phyloP scores from a whole-genome alignment of 2,888 invertebrate genomes.

The Patella caerulea region DNA sequence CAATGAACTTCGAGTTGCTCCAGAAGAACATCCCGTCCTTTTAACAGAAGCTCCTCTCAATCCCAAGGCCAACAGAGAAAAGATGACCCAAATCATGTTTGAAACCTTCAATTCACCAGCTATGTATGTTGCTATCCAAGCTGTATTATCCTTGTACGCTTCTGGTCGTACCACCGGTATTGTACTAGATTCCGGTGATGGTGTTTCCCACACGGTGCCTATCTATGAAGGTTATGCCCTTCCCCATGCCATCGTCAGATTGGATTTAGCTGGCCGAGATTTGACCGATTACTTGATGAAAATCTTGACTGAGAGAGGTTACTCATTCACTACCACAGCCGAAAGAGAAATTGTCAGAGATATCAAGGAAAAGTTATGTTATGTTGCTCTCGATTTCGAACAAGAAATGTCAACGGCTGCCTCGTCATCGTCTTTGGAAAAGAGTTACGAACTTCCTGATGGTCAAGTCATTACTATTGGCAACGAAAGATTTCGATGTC shows the following conservation, averaged over 20 bases:
- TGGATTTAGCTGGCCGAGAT: slow-evolving; percentile 59
- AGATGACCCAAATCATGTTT: slow-evolving; percentile 80
- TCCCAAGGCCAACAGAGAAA: slow-evolving; percentile 88
- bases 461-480: slow-evolving; percentile 69
- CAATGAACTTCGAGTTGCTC: slow-evolving; percentile 86
- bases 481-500: slow-evolving; percentile 64
- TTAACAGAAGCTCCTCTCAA: slow-evolving; percentile 90
- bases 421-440: slow-evolving; percentile 90
- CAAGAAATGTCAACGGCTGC: slow-evolving; percentile 96
- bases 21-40: slow-evolving; percentile 93
- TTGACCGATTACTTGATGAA: slow-evolving; percentile 61
- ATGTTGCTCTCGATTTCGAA: slow-evolving; percentile 88
- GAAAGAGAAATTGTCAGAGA: slow-evolving; percentile 94
- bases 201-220: slow-evolving; percentile 94
- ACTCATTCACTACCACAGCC: slow-evolving; percentile 76
- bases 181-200: slow-evolving; percentile 93
- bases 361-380: slow-evolving; percentile 96
- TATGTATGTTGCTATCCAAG: slow-evolving; percentile 95
- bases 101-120: slow-evolving; percentile 91
- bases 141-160: slow-evolving; percentile 91
- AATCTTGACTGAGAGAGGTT: slow-evolving; percentile 75
- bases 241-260: slow-evolving; percentile 56
- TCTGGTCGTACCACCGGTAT: slow-evolving; percentile 97
- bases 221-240: slow-evolving; percentile 77
- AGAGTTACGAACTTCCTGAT: slow-evolving; percentile 79